Conservation (phyloP, 2,888 invertebrate genomes). For the Aphidoletes aphidimyza region DNA sequence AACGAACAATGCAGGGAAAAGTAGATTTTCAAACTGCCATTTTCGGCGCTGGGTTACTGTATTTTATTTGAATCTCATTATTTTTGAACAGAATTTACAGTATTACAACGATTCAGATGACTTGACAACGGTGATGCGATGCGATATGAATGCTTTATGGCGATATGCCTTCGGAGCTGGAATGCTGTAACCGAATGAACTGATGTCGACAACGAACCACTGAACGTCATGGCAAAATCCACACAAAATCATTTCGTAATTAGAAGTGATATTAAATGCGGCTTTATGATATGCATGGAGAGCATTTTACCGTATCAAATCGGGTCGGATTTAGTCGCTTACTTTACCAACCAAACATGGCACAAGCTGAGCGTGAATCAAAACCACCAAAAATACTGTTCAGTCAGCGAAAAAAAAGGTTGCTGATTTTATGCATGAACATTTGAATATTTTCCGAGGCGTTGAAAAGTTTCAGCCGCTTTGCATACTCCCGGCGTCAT, state of each 20-base stretch:
- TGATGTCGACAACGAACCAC: too few species aligned
- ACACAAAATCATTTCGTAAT: neutral
- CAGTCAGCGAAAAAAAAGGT: neutral
- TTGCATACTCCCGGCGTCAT: neutral
- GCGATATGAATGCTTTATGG: neutral
- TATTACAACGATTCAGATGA: too few species aligned
- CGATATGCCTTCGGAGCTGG: neutral
- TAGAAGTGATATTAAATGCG: neutral
- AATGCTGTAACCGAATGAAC: neutral
- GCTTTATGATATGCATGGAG: neutral
- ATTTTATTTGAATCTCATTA: slow-evolving; percentile 40
- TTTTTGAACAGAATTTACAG: neutral
- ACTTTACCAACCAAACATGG: neutral
- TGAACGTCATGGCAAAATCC: slow-evolving; percentile 8
- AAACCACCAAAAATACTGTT: neutral
- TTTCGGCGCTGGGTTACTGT: neutral
- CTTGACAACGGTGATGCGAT: neutral
- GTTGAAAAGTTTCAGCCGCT: neutral
- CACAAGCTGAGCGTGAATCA: neutral
- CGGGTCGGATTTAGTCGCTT: neutral
- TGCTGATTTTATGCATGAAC: neutral
- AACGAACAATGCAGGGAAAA: neutral
- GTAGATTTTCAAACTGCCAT: neutral
- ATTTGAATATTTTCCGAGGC: slow-evolving; percentile 24
- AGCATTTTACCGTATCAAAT: neutral